Conservation (phyloP, 1,140 invertebrate genomes). For the Periplaneta americana region DNA sequence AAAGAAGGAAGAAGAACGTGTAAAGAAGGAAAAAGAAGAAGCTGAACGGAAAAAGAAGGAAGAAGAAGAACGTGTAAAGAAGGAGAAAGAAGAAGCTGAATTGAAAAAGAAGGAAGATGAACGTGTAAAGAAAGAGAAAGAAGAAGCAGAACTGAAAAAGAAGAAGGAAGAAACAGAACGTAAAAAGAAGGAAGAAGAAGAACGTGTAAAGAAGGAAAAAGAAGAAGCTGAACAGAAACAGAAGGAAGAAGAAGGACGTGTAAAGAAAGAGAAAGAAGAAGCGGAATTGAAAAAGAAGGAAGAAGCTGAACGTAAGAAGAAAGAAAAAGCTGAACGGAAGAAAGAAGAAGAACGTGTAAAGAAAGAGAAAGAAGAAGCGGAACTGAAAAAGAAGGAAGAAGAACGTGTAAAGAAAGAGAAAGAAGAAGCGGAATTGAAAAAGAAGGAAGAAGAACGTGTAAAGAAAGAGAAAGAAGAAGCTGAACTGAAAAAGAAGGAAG, state of each 20-base stretch:
- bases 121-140: constrained; percentile 20
- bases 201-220: neutral
- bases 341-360: constrained; percentile 7
- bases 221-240: neutral
- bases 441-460: neutral
- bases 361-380: constrained; percentile 22
- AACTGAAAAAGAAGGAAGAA: constrained; percentile 27
- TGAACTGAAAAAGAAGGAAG: constrained; percentile 21
- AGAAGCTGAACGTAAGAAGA: constrained; percentile 21
- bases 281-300: constrained; percentile 21
- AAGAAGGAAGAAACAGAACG: constrained; percentile 24
- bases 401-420: constrained; percentile 21
- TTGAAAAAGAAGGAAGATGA: constrained; percentile 21
- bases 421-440: constrained; percentile 9
- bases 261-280: constrained; percentile 23
- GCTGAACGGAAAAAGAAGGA: constrained; percentile 19
- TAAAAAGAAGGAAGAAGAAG: constrained; percentile 13
- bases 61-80: constrained; percentile 16
- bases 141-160: constrained; percentile 22
- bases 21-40: constrained; percentile 7
- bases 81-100: constrained; percentile 17
- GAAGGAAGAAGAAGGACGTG: constrained; percentile 16
- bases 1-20: constrained; percentile 1
- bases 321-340: constrained; percentile 9
- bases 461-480: neutral